Base-by-base conservation (phyloP, 2,797 vertebrate species). In the Protonibea diacanthus region DNA sequence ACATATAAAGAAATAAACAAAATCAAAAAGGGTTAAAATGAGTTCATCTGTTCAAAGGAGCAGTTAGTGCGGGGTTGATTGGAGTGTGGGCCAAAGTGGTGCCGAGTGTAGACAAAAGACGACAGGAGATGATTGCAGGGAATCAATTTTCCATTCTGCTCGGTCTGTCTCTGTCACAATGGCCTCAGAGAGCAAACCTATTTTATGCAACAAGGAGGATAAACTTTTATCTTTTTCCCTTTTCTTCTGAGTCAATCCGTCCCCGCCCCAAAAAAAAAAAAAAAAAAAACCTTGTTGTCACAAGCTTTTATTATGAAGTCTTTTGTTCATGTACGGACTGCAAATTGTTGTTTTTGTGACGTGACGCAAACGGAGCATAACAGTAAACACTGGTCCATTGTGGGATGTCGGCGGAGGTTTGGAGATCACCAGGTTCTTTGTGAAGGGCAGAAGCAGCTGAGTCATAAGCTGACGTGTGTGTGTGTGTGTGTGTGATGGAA, bases 41-140 rank as follows among this genome's bases (percentile, higher is more conserved):
- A 84, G 80, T 88, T 82, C 58, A 72, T 80, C 3, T 79, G 79
- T 83, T 87, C 89, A 87, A 90, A 91, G 76, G 69, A 84, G 74
- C 53, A 33, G 64, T 73, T 62, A 61, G 66, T 29, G 53, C 49
- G 15, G 33, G 51, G 76, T 82, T 89, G 88, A 90, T 90, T 91
- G 82, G 86, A 86, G 80, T 67, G 71, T 51, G 76, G 74, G 78
- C 82, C 76, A 87, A 72, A 83, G 87, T 77, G 76, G 81, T 84
- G 86, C 75, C 2, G 58, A 57, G 79, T 40, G 58, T 12, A 83
- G 86, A 89, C 86, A 89, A 88, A 86, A 88, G 91, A 91, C 74
- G 83, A 88, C 82, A 71, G 75, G 59, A 65, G 83, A 91, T 93
- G 90, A 93, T 93, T 93, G 82, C 90, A 83, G 81, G 85, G 84